Base-by-base conservation (phyloP, 2,888 invertebrate genomes). In the Suillia variegata region DNA sequence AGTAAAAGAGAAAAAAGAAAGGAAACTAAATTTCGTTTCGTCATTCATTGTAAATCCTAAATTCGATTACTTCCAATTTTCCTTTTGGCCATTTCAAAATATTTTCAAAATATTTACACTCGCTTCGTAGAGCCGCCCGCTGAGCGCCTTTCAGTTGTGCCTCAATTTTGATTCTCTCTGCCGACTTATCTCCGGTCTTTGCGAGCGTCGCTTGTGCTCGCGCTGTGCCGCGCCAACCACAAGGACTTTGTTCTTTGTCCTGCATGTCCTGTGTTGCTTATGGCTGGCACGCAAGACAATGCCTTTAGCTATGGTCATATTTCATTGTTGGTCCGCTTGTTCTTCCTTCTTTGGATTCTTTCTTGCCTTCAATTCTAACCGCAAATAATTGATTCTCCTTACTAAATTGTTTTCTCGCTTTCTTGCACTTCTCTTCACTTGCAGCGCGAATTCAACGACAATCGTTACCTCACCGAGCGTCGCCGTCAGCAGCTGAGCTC, bases 391-490 rank as follows among this genome's bases (percentile, higher is more conserved):
- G 75, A 79, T 80, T 80, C 71, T 63, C 64, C 63, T 63, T 63
- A 45, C 22, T 54, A 54, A 53, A 21, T 34, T 24, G 55, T 56
- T 58, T 54, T 45, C 47, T 52, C 24, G 45, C 31, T 49, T 26
- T 63, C 17, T 62, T 24, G n/a, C n/a, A n/a, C 38, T 45, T 18
- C 38, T 59, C 48, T 26, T n/a, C n/a, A n/a, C 51, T 73, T 76
- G 54, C 83, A 87, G 87, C 89, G 92, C 80, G 97, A 98, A 84
- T 98, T 98, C 82, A 88, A 90, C 24, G 94, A 94, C 80, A 95
- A 94, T 85, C 89, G 93, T 70, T 93, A 98, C 84, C 86, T 98
- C 72, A 97, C 96, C 1, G 98, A 98, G 81, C 87, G 93, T 62
- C 85, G 97, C 67, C 86, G 98, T 48, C 95, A 95, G 80, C 90